These are phyloP conservation scores for Drosophila merina DNA, from an alignment of 2,888 invertebrate genomes.

Conservation along the genomic window DNA sequence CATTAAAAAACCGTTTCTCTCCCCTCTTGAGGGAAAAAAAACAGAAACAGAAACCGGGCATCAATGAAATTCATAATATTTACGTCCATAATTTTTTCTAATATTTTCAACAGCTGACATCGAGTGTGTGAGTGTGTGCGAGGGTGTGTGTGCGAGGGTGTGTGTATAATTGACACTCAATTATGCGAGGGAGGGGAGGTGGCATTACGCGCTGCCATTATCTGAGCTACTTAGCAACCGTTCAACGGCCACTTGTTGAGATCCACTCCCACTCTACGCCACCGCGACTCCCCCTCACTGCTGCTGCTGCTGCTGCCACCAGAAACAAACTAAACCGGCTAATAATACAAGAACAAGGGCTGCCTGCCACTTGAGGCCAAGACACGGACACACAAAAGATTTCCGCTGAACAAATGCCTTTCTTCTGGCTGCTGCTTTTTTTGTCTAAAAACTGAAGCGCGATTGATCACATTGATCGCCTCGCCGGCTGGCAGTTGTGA, in stretches of 20 bases:
- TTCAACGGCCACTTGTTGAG: conserved; percentile 77
- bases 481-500: conserved; percentile 18
- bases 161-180: conserved; percentile 74
- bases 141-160: conserved; percentile 2
- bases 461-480: conserved; percentile 75
- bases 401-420: conserved; percentile 69
- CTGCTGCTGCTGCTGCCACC: too few species aligned
- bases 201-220: conserved; percentile 70
- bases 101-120: conserved; percentile 77
- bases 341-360: conserved; percentile 68
- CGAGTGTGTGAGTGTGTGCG: conserved; percentile 28
- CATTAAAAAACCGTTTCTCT: conserved; percentile 30
- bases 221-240: conserved; percentile 74
- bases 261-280: conserved; percentile 47
- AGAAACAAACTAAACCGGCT: conserved; percentile 63
- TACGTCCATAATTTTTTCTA: conserved; percentile 73
- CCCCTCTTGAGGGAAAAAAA: conserved; percentile 3
- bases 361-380: conserved; percentile 60
- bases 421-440: conserved; percentile 4
- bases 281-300: not conserved
- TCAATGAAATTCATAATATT: conserved; percentile 72
- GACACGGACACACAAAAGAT: conserved; percentile 62
- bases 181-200: conserved; percentile 49
- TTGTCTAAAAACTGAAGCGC: conserved; percentile 68
- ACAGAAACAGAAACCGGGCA: not conserved